phyloP scores from a whole-genome alignment of 1,140 invertebrate species.

The Helicoverpa zea region DNA sequence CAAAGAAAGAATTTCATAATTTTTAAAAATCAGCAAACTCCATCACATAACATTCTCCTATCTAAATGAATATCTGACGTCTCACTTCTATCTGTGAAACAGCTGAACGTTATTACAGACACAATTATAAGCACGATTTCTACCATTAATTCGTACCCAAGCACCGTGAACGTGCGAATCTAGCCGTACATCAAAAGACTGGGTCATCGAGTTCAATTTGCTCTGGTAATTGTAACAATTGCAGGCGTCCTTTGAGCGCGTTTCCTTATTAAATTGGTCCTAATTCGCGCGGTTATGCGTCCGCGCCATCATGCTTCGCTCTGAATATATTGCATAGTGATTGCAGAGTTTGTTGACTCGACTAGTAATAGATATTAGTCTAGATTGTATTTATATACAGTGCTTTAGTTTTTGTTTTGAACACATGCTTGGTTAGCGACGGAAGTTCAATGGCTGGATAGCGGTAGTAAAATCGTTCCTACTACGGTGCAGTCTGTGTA shows the following conservation, averaged over 20 bases:
- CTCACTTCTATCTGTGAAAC: slow-evolving; percentile 1
- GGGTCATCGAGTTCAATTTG: slow-evolving; percentile 45
- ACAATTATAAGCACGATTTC: slow-evolving; percentile 24
- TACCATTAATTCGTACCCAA: neutral
- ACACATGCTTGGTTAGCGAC: neutral
- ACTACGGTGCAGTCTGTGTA: neutral
- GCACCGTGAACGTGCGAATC: slow-evolving; percentile 14
- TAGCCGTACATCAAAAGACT: slow-evolving; percentile 32
- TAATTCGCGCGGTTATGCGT: slow-evolving; percentile 36
- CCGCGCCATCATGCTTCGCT: slow-evolving; percentile 9
- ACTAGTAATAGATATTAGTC: neutral
- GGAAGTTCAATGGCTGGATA: neutral
- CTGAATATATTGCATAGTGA: slow-evolving; percentile 39
- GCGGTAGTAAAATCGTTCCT: neutral
- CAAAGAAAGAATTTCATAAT: no score
- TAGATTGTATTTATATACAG: neutral
- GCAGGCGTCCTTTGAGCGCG: slow-evolving; percentile 67
- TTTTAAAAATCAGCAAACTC: no score
- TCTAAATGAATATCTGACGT: neutral
- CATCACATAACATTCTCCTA: neutral
- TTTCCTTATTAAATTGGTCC: slow-evolving; percentile 64
- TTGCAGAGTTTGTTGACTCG: slow-evolving; percentile 40
- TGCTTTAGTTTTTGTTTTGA: neutral
- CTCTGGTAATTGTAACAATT: slow-evolving; percentile 62
- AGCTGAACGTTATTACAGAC: neutral